These are phyloP conservation scores for Progne subis DNA, from an alignment of 2,113 vertebrate genomes.

Conservation along the genomic window DNA sequence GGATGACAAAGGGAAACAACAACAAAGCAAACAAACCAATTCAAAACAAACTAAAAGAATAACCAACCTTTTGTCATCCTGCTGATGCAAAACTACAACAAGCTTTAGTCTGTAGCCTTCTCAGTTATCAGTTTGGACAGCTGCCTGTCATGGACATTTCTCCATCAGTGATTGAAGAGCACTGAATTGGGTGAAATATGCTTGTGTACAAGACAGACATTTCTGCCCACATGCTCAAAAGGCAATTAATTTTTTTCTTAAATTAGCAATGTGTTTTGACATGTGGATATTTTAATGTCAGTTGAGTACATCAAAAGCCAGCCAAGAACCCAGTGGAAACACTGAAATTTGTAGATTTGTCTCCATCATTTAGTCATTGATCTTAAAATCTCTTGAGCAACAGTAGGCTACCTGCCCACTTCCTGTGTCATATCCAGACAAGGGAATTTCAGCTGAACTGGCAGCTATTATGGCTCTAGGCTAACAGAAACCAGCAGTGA, in stretches of 20 bases:
- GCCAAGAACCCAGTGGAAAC: neutral
- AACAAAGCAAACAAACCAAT: neutral
- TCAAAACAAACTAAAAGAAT: neutral
- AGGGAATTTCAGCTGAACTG: neutral
- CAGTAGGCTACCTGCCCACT: neutral
- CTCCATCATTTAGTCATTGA: neutral
- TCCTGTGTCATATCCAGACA: neutral
- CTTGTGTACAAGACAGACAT: neutral
- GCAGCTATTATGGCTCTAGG: neutral
- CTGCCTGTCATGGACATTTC: neutral
- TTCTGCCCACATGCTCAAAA: neutral
- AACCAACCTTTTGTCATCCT: neutral
- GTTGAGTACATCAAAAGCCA: neutral
- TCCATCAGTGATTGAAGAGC: neutral
- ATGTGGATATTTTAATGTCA: neutral
- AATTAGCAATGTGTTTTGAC: neutral
- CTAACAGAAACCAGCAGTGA: neutral
- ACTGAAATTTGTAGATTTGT: neutral
- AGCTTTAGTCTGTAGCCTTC: neutral
- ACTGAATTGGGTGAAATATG: neutral
- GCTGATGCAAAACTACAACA: neutral
- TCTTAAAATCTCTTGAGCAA: neutral
- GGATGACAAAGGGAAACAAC: neutral
- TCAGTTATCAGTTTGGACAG: neutral
- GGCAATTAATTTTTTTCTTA: neutral